phyloP scores from a whole-genome alignment of 2,888 invertebrate genomes.

The Lithosia quadra region DNA sequence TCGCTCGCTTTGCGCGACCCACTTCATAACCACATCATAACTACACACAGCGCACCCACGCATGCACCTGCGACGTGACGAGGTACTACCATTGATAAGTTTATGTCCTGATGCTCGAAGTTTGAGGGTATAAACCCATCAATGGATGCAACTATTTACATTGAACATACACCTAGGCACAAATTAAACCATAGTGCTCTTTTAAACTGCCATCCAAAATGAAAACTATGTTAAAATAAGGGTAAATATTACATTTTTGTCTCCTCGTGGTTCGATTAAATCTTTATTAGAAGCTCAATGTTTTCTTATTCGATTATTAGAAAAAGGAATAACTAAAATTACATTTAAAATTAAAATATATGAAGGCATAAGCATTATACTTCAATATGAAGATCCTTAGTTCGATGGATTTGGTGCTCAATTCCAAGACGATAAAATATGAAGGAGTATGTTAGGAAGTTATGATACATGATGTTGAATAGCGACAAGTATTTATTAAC shows the following conservation, averaged over 20 bases:
- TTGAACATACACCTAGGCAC: too few species aligned
- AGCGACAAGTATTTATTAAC: not conserved
- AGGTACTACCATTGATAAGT: not conserved
- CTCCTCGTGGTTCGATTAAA: too few species aligned
- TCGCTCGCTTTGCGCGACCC: not conserved
- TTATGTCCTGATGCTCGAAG: too few species aligned
- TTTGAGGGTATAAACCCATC: too few species aligned
- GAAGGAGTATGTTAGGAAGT: not conserved
- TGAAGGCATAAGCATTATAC: too few species aligned
- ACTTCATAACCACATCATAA: slow-evolving; percentile 7
- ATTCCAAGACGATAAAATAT: not conserved
- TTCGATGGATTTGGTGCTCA: too few species aligned
- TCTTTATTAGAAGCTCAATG: too few species aligned
- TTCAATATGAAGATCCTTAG: too few species aligned
- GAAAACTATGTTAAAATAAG: not conserved
- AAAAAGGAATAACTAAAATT: too few species aligned
- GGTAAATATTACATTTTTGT: not conserved
- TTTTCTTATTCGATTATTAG: too few species aligned
- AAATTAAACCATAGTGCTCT: not conserved
- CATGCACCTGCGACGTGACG: not conserved
- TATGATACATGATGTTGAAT: not conserved
- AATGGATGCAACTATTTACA: too few species aligned
- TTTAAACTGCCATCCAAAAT: not conserved
- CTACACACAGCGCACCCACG: not conserved
- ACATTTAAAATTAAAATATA: too few species aligned